Percentiles rank a stretch among this genome's conserved stretches.
Conservation (phyloP, 2,113 vertebrate genomes). For the Ivindomyrus marchei region DNA sequence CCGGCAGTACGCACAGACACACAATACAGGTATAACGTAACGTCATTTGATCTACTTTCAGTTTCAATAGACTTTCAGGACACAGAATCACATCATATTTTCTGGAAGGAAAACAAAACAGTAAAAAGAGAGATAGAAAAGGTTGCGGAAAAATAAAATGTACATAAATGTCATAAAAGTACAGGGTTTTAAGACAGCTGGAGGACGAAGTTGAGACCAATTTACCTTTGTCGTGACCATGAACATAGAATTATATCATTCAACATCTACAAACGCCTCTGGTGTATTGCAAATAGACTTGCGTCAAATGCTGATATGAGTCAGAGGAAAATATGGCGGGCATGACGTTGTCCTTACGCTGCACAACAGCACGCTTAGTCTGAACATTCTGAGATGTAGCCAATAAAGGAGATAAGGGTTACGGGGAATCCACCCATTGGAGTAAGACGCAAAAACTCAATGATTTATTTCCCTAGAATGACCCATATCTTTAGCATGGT, state of each 20-base stretch:
- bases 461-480: background rate
- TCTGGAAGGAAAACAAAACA: conserved; percentile 13
- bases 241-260: background rate
- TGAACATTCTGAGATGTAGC: background rate
- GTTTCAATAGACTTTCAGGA: conserved; percentile 37
- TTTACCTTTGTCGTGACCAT: background rate
- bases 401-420: background rate
- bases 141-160: background rate
- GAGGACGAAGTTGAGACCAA: background rate
- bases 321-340: background rate
- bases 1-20: conserved; percentile 41
- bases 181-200: conserved; percentile 30
- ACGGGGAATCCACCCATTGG: background rate
- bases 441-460: background rate
- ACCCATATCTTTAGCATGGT: background rate
- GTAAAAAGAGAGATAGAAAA: conserved; percentile 18
- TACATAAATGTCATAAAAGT: conserved; percentile 14
- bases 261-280: background rate
- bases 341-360: background rate
- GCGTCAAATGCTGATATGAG: background rate
- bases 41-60: conserved; percentile 44
- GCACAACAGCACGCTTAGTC: background rate
- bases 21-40: conserved; percentile 51
- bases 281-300: too few relatives aligned
- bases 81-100: conserved; percentile 28